Base-by-base conservation (phyloP, 1,140 invertebrate genomes). In the Drosophila pandora region DNA sequence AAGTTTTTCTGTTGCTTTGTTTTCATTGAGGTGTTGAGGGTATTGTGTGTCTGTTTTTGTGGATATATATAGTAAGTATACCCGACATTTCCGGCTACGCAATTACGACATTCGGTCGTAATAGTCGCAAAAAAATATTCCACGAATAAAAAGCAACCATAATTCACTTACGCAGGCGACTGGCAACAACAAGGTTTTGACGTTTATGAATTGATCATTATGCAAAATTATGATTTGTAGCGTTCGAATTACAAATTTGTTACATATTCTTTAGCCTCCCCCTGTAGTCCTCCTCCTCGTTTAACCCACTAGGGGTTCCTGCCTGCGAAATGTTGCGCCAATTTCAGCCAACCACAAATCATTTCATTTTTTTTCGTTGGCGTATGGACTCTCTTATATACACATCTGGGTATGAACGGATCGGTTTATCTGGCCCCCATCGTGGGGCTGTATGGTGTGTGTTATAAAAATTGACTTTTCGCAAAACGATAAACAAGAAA, bases 151-250 rank as follows among this genome's bases (percentile, higher is more conserved):
- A 76, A 54, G 68, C 59, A 21, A 45, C 63, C 81, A 85, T 87
- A 81, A 85, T 71, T 87, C 78, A 81, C 73, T 74, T 55, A 43
- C 43, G 59, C 52, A 32, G 61, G 32, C 57, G 37, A 70, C 45
- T 52, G 61, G 50, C 59, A 64, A 67, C 62, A 74, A 64, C 53
- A 68, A 65, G 61, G 59, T 75, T 89, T 83, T 83, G 87, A 90
- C 87, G 70, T 90, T 77, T 87, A 87, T 90, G 87, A 90, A 90
- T 90, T 90, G 87, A 90, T 90, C 87, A 90, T 90, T 88, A 90
- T 83, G 79, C 76, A 80, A 90, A 90, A 90, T 90, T 62, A 90
- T 90, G 87, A 90, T 90, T 90, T 90, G 87, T 90, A 7, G 87
- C 87, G 87, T 87, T 90, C 87, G 72, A 90, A 90, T 90, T 90